Percentiles rank a stretch among this genome's conserved stretches.
Conservation (phyloP, 2,797 vertebrate genomes). For the Lithobates sylvaticus region DNA sequence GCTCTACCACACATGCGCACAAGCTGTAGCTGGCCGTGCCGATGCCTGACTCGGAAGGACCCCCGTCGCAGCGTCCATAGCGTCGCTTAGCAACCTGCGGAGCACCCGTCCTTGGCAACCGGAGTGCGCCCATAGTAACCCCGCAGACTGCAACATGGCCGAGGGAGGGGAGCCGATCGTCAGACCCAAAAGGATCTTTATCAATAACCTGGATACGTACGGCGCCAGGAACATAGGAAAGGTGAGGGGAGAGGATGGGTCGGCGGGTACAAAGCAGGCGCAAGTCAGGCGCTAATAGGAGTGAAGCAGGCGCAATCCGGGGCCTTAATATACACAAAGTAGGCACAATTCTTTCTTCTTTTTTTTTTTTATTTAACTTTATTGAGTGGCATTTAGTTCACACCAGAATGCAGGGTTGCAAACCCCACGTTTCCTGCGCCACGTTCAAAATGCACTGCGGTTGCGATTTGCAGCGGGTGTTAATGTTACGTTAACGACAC, state of each 20-base stretch:
- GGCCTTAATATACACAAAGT: not conserved
- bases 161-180: conserved; percentile 63
- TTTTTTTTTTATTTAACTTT: too few species aligned
- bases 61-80: conserved; percentile 61
- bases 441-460: too few species aligned
- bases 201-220: conserved; percentile 86
- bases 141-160: conserved; percentile 67
- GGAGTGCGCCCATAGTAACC: conserved; percentile 66
- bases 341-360: too few species aligned
- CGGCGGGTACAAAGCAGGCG: too few species aligned
- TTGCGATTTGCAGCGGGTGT: too few species aligned
- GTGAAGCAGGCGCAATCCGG: too few species aligned
- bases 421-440: too few species aligned
- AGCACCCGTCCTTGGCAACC: conserved; percentile 64
- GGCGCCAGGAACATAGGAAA: conserved; percentile 80
- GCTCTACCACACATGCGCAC: too few species aligned
- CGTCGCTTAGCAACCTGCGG: conserved; percentile 62
- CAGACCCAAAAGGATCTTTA: conserved; percentile 76
- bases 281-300: too few species aligned
- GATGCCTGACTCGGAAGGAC: conserved; percentile 15
- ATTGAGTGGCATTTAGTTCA: too few species aligned
- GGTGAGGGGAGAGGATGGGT: conserved; percentile 70
- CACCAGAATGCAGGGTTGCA: too few species aligned
- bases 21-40: not conserved
- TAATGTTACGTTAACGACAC: too few species aligned